These are phyloP conservation scores for Sebastes schlegelii DNA, from an alignment of 2,113 vertebrate genomes.

Conservation along the genomic window DNA sequence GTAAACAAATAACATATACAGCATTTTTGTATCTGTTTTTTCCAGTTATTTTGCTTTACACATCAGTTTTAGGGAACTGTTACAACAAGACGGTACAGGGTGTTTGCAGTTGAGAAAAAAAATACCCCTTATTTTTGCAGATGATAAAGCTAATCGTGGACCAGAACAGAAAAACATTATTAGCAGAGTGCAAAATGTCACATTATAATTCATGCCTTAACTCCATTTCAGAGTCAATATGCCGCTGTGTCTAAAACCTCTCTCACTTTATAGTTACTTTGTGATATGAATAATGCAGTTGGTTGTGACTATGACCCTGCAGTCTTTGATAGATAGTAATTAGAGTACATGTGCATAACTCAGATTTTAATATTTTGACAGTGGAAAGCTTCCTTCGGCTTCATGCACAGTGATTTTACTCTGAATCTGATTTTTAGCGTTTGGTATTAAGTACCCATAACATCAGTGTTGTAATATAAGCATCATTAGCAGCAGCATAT, in stretches of 20 bases:
- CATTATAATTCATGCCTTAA: background rate
- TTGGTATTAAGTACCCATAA: background rate
- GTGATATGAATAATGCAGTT: slow-evolving; percentile 12
- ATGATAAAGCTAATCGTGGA: background rate
- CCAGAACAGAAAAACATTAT: background rate
- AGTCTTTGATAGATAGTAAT: background rate
- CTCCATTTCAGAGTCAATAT: slow-evolving; percentile 1
- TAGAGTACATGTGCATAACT: background rate
- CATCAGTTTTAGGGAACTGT: background rate
- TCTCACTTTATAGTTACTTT: background rate
- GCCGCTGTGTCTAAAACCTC: background rate
- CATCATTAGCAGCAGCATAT: too few relatives aligned
- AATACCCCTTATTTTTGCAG: background rate
- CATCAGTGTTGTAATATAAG: background rate
- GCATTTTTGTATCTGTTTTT: background rate
- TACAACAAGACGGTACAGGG: background rate
- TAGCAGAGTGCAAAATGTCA: background rate
- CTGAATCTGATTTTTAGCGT: background rate
- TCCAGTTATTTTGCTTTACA: background rate
- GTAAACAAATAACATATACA: slow-evolving; percentile 5
- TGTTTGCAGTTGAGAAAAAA: background rate
- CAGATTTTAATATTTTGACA: background rate
- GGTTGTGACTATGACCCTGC: background rate
- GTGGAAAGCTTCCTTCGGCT: background rate
- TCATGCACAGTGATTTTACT: background rate